phyloP scores from a whole-genome alignment of 2,797 vertebrate genomes.

The Cottoperca gobio region DNA sequence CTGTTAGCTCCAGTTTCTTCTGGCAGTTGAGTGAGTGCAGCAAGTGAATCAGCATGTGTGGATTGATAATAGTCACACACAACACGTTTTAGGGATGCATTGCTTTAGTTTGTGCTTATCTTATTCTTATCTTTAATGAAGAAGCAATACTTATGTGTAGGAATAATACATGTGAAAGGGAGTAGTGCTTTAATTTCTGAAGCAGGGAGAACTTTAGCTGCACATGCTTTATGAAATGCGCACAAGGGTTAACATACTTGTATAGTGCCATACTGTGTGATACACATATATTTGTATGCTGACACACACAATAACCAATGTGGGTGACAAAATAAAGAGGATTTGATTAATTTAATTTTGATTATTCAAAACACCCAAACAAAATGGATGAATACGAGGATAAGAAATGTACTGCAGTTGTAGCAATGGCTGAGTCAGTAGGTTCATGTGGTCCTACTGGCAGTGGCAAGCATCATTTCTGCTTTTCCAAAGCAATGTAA shows the following conservation, averaged over 20 bases:
- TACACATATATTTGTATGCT: constrained; percentile 10
- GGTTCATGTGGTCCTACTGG: constrained; percentile 15
- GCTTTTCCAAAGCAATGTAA: constrained; percentile 4
- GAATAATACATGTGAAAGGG: background rate
- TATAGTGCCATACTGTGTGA: constrained; percentile 5
- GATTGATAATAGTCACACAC: constrained; percentile 7
- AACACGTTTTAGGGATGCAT: constrained; percentile 55
- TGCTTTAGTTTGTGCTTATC: constrained; percentile 64
- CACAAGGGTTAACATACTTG: constrained; percentile 5
- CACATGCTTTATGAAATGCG: constrained; percentile 30
- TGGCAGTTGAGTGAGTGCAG: constrained; percentile 30
- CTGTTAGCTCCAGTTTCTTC: background rate
- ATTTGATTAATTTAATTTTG: constrained; percentile 10
- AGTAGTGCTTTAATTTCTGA: constrained; percentile 4
- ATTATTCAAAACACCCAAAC: background rate
- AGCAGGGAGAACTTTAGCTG: constrained; percentile 9
- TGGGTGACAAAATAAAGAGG: background rate
- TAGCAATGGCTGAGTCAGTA: background rate
- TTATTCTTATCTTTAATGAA: background rate
- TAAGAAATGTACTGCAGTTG: background rate
- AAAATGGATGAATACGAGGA: constrained; percentile 12
- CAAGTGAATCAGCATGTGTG: constrained; percentile 2
- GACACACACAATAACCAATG: constrained; percentile 5
- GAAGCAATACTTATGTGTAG: background rate
- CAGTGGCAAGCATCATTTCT: constrained; percentile 17